Evolutionary conservation across 2,113 vertebrate genomes (phyloP).

Genomic region (rat (Rattus norvegicus)): GRCr8 NC_086028.1:4343501-4344000

Average conservation of each 20-base stretch:
- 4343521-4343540: neutral
- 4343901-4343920: rapidly evolving
- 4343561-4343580: neutral
- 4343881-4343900: neutral
- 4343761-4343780: neutral
- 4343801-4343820: neutral
- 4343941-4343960: neutral
- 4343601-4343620: neutral
- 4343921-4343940: neutral
- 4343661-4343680: neutral
- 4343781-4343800: neutral
- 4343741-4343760: neutral
- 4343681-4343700: neutral
- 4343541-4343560: neutral
- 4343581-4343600: neutral
- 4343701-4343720: no score
- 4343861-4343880: neutral
- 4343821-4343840: rapidly evolving
- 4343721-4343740: neutral
- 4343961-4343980: neutral
- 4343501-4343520: neutral
- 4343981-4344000: neutral
- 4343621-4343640: neutral
- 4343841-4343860: neutral
- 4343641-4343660: neutral